A percentile compares a stretch with the other conserved stretches of the same genome.
Conservation (phyloP, 2,888 invertebrate species). For the Tortrix viridana region DNA sequence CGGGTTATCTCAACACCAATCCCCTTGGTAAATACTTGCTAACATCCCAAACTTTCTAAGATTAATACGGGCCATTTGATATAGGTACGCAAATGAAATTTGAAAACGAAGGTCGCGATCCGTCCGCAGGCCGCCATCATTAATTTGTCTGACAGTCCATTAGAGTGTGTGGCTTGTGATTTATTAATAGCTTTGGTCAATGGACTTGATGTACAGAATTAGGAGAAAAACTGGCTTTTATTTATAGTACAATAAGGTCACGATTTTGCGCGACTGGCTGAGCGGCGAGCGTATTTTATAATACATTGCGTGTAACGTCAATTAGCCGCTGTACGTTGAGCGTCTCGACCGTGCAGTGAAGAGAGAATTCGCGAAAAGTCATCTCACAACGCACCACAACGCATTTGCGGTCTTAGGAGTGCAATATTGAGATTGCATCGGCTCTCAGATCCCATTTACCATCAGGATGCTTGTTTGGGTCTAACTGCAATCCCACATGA, state of each 20-base stretch:
- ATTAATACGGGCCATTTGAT: conserved; percentile 27
- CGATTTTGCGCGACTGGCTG: no score
- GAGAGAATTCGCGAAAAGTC: no score
- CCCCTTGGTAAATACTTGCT: conserved; percentile 10
- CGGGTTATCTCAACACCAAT: conserved; percentile 8
- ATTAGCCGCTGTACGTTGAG: no score
- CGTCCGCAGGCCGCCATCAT: conserved; percentile 25
- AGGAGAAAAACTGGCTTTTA: background rate
- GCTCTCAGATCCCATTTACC: no score
- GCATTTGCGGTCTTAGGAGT: no score
- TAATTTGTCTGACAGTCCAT: conserved; percentile 28
- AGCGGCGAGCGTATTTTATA: no score
- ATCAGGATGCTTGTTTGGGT: no score
- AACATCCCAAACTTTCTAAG: conserved; percentile 12
- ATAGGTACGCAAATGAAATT: conserved; percentile 32
- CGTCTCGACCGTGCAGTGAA: no score
- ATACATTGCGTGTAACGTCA: no score
- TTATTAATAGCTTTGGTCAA: conserved; percentile 15
- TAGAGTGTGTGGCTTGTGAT: conserved; percentile 25
- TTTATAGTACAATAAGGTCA: background rate
- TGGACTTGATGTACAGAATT: conserved; percentile 1
- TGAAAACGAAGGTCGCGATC: conserved; percentile 31
- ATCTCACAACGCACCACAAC: no score
- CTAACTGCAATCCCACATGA: no score
- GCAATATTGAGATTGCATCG: no score